Percentiles rank a stretch among this genome's conserved stretches.
Conservation (phyloP, 2,888 invertebrate species). For the Temnothorax ravouxi region DNA sequence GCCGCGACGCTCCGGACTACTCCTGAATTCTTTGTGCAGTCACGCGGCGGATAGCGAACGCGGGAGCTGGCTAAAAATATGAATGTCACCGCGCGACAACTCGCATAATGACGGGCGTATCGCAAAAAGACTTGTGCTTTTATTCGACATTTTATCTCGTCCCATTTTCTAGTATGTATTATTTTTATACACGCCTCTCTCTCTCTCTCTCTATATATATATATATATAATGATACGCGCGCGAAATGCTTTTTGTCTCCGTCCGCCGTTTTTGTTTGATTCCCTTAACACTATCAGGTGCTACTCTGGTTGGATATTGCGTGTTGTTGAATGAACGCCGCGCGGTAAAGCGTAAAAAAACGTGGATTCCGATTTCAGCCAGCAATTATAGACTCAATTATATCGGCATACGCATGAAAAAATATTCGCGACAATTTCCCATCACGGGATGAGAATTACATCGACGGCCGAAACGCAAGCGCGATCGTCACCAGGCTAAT, state of each 20-base stretch:
- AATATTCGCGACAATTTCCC: constrained; percentile 52
- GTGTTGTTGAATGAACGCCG: constrained; percentile 13
- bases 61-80: constrained; percentile 21
- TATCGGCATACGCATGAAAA: constrained; percentile 55
- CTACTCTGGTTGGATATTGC: constrained; percentile 14
- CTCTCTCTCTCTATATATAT: not conserved
- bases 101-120: constrained; percentile 1
- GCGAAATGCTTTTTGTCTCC: not conserved
- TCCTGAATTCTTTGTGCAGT: constrained; percentile 5
- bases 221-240: not conserved
- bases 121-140: constrained; percentile 19
- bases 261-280: constrained; percentile 29
- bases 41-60: constrained; percentile 5
- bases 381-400: constrained; percentile 54
- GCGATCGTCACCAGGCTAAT: constrained; percentile 47
- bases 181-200: not conserved
- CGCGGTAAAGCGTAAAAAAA: constrained; percentile 46
- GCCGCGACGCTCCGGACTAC: not conserved
- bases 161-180: constrained; percentile 1
- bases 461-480: constrained; percentile 35
- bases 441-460: constrained; percentile 46
- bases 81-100: constrained; percentile 11
- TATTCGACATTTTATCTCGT: constrained; percentile 19
- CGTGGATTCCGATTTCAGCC: constrained; percentile 44
- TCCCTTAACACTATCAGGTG: constrained; percentile 19